phyloP scores from a whole-genome alignment of 2,888 invertebrate genomes.

The Phlogophora meticulosa region DNA sequence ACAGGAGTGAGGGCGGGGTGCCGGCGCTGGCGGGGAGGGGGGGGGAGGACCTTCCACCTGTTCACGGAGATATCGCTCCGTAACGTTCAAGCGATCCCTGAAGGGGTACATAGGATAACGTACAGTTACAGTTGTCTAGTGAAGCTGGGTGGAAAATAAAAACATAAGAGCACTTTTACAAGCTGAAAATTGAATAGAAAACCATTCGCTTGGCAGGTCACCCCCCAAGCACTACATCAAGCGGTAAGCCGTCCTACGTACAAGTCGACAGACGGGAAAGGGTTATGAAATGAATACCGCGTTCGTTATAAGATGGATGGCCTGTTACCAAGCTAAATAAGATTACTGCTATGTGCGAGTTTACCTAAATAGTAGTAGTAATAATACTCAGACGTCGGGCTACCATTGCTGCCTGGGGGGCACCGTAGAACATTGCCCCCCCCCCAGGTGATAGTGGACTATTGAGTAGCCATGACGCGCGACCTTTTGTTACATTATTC shows the following conservation, averaged over 20 bases:
- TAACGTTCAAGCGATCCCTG: slow-evolving; percentile 24
- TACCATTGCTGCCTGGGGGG: not conserved
- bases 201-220: not conserved
- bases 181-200: slow-evolving; percentile 7
- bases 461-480: slow-evolving; percentile 1
- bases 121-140: slow-evolving; percentile 9
- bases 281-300: slow-evolving; percentile 3
- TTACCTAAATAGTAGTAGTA: slow-evolving; percentile 19
- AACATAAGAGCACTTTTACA: not conserved
- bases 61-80: slow-evolving; percentile 21
- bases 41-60: slow-evolving; percentile 21
- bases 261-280: not conserved
- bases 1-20: not conserved
- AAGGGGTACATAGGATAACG: slow-evolving; percentile 6
- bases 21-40: too few relatives aligned
- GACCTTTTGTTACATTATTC: slow-evolving; percentile 6
- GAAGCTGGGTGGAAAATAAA: slow-evolving; percentile 7
- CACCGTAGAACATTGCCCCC: not conserved
- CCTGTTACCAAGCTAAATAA: slow-evolving; percentile 9
- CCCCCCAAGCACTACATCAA: not conserved
- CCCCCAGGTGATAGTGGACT: not conserved
- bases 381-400: not conserved
- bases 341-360: slow-evolving; percentile 3
- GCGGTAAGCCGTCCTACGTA: not conserved
- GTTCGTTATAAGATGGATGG: slow-evolving; percentile 24